These are phyloP conservation scores for Procavia capensis DNA, from an alignment of 2,113 vertebrate genomes.

Conservation along the genomic window DNA sequence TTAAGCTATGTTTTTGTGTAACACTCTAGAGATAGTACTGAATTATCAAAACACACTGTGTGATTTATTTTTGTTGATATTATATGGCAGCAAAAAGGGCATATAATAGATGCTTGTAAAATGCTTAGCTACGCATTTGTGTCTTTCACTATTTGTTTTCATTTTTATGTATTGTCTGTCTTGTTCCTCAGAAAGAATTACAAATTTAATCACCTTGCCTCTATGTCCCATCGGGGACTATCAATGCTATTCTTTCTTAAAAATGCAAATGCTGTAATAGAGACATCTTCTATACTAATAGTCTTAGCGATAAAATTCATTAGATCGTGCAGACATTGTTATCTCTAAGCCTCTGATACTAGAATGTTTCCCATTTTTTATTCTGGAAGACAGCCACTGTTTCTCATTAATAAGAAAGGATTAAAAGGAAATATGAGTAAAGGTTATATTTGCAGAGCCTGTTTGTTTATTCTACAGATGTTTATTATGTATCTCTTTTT, in stretches of 20 bases:
- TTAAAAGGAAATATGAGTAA: constrained; percentile 30
- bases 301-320: not conserved
- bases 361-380: constrained; percentile 35
- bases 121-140: constrained; percentile 59
- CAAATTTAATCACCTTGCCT: constrained; percentile 50
- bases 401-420: not conserved
- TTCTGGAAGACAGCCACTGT: not conserved
- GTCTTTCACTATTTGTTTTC: constrained; percentile 64
- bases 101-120: constrained; percentile 56
- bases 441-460: constrained; percentile 20
- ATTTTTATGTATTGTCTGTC: constrained; percentile 62
- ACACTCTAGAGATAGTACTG: constrained; percentile 43
- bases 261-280: constrained; percentile 33
- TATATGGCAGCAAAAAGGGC: constrained; percentile 52
- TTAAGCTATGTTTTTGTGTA: constrained; percentile 34
- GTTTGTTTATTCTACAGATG: constrained; percentile 29
- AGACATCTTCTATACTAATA: not conserved
- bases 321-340: not conserved
- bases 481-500: constrained; percentile 41
- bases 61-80: constrained; percentile 60
- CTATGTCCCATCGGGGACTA: not conserved
- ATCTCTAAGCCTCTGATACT: not conserved
- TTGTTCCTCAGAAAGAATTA: constrained; percentile 67
- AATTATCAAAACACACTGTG: constrained; percentile 21
- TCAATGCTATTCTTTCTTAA: constrained; percentile 47